Evolutionary conservation across 2,797 vertebrate species (phyloP).

Genomic region (Glossophaga mutica): DNA sequence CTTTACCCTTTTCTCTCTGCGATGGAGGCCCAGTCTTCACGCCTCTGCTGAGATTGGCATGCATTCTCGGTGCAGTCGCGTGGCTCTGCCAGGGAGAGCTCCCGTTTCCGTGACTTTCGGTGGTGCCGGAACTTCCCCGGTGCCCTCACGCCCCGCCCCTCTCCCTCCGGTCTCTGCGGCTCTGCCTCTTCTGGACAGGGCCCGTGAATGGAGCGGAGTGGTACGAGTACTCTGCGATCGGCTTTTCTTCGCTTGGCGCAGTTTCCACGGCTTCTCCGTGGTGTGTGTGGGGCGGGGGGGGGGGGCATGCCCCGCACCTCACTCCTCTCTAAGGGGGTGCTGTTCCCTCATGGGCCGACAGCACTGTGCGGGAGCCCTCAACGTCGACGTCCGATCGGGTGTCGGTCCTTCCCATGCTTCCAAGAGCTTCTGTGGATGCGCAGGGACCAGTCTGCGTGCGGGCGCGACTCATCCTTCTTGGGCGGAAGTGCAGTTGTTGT

Average conservation of each 20-base stretch:
- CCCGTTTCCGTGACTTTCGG: accelerated
- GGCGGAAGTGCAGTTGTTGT: neutral
- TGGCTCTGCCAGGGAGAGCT: accelerated
- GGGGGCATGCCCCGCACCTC: neutral
- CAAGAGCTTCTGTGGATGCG: neutral
- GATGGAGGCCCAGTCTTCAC: neutral
- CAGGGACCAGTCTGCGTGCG: neutral
- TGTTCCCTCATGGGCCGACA: neutral
- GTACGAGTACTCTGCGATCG: neutral
- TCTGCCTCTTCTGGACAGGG: neutral
- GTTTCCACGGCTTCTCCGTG: neutral
- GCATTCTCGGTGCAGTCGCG: accelerated
- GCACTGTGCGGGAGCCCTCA: neutral
- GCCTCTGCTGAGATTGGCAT: neutral
- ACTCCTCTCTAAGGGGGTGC: neutral
- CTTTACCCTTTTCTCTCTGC: neutral
- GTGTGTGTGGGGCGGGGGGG: no score
- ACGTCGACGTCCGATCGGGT: no score
- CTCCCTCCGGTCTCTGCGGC: accelerated
- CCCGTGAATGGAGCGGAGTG: neutral
- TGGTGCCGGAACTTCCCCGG: neutral
- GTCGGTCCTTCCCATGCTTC: neutral
- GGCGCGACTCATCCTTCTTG: neutral
- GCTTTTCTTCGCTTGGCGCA: neutral
- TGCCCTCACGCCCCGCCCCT: accelerated